A percentile compares a stretch with the other conserved stretches of the same genome.
Conservation (phyloP, 2,797 vertebrate species). For the Bovichtus diacanthus region DNA sequence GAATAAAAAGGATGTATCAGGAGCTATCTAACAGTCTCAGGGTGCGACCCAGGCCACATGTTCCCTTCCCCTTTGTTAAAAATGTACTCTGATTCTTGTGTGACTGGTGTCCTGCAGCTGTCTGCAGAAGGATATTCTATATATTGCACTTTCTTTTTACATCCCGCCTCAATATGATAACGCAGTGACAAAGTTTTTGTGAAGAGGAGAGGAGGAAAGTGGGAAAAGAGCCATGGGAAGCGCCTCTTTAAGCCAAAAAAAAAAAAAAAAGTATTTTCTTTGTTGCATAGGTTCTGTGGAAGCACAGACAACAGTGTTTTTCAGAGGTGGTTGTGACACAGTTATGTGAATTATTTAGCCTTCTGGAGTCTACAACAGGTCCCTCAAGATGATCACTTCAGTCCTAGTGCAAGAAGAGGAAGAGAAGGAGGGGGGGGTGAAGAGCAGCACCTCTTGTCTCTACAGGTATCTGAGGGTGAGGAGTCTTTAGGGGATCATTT, state of each 20-base stretch:
- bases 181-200: slow-evolving; percentile 15
- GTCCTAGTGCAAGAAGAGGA: slow-evolving; percentile 28
- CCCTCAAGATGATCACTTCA: neutral
- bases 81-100: slow-evolving; percentile 22
- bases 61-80: slow-evolving; percentile 27
- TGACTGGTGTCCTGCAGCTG: slow-evolving; percentile 11
- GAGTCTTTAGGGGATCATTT: slow-evolving; percentile 5
- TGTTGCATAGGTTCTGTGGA: slow-evolving; percentile 68
- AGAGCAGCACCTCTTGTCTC: slow-evolving; percentile 10
- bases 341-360: neutral
- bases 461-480: slow-evolving; percentile 17
- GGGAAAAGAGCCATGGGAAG: slow-evolving; percentile 7
- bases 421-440: slow-evolving; percentile 11
- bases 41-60: slow-evolving; percentile 11
- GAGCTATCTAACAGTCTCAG: slow-evolving; percentile 34
- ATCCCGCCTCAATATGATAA: slow-evolving; percentile 62
- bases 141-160: slow-evolving; percentile 74
- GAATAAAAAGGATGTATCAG: slow-evolving; percentile 2
- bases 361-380: slow-evolving; percentile 15
- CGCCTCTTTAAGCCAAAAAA: neutral
- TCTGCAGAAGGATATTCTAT: slow-evolving; percentile 31
- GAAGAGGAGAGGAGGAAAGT: slow-evolving; percentile 7
- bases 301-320: slow-evolving; percentile 41
- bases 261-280: slow-evolving; percentile 10
- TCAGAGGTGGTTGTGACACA: neutral